Conservation (phyloP, 2,797 vertebrate genomes). For the Crypturellus tataupa region DNA sequence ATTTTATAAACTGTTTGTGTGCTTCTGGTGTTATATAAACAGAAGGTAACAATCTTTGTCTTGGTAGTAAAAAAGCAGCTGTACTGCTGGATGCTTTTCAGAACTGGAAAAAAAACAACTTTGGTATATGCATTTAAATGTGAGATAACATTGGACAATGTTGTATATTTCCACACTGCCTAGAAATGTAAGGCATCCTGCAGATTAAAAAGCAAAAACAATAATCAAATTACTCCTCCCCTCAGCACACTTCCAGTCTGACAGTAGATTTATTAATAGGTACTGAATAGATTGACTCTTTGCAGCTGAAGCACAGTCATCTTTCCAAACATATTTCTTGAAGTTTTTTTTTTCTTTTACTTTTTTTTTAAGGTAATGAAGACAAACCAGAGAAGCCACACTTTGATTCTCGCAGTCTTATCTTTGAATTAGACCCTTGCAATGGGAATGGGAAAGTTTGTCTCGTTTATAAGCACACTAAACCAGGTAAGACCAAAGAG, state of each 20-base stretch:
- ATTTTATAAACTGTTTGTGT: background rate
- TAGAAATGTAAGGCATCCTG: background rate
- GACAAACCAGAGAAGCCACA: constrained; percentile 85
- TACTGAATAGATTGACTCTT: background rate
- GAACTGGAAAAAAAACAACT: background rate
- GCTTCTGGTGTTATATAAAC: background rate
- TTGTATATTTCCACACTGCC: background rate
- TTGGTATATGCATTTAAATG: background rate
- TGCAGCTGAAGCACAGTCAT: background rate
- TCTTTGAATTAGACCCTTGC: constrained; percentile 94
- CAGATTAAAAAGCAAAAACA: background rate
- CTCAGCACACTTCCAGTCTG: background rate
- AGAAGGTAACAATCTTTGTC: background rate
- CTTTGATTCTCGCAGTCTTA: constrained; percentile 90
- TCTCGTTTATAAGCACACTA: constrained; percentile 92
- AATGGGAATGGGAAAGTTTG: constrained; percentile 94
- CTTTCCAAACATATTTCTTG: background rate
- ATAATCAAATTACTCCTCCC: background rate
- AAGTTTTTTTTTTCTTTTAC: background rate
- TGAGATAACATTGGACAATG: background rate
- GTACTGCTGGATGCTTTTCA: background rate
- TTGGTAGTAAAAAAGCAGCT: background rate
- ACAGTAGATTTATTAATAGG: background rate
- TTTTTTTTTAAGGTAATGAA: constrained; percentile 75
- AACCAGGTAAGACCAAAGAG: constrained; percentile 83